Evolutionary conservation across 1,140 invertebrate genomes (phyloP).

Genomic region (Drosophila lacertosa): DNA sequence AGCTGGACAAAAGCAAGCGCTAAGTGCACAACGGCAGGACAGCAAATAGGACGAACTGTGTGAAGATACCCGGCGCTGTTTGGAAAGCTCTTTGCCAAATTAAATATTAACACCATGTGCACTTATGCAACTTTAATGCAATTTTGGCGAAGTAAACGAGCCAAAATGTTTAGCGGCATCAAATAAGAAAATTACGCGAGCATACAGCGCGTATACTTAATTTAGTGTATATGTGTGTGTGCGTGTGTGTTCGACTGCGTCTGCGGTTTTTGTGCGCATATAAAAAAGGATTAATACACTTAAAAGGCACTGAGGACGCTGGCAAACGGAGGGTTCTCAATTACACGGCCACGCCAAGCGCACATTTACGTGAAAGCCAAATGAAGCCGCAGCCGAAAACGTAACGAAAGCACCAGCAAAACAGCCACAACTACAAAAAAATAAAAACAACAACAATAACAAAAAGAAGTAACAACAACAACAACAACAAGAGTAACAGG

Average conservation of each 20-base stretch:
- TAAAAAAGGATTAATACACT: slow-evolving; percentile 82
- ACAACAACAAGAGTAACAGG: slow-evolving; percentile 1
- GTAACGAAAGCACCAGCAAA: slow-evolving; percentile 18
- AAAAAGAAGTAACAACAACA: slow-evolving; percentile 10
- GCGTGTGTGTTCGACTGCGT: slow-evolving; percentile 31
- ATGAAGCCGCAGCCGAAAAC: slow-evolving; percentile 65
- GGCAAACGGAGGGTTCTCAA: slow-evolving; percentile 21
- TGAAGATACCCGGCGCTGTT: slow-evolving; percentile 42
- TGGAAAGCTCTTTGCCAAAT: slow-evolving; percentile 81
- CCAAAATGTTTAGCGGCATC: slow-evolving; percentile 40
- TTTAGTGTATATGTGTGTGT: slow-evolving; percentile 23
- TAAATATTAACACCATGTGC: slow-evolving; percentile 83
- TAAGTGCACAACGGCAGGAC: slow-evolving; percentile 51
- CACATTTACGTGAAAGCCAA: slow-evolving; percentile 78
- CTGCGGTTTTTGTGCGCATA: slow-evolving; percentile 44
- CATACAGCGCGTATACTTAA: slow-evolving; percentile 61
- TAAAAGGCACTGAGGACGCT: slow-evolving; percentile 44
- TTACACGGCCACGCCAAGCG: slow-evolving; percentile 65
- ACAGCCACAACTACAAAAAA: slow-evolving; percentile 46
- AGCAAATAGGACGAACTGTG: slow-evolving; percentile 41
- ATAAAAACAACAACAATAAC: slow-evolving; percentile 15
- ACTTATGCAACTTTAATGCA: slow-evolving; percentile 83
- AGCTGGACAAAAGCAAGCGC: slow-evolving; percentile 52
- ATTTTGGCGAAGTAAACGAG: slow-evolving; percentile 76
- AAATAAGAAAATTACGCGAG: slow-evolving; percentile 44